A percentile compares a stretch with the other conserved stretches of the same genome.
phyloP scores from a whole-genome alignment of 2,797 vertebrate genomes.

The Hyperoplus lanceolatus region DNA sequence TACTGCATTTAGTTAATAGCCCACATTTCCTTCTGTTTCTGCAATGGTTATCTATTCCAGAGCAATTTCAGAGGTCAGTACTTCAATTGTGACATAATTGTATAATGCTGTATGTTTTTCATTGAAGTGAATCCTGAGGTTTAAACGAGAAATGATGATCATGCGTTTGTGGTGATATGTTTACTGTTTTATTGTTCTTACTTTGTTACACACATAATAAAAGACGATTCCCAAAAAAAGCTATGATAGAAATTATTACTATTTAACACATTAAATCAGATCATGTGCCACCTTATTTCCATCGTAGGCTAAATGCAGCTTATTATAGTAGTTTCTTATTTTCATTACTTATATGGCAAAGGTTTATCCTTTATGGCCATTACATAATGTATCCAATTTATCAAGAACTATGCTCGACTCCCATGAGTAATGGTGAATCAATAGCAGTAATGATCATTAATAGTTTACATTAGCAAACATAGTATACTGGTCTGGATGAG shows the following conservation, averaged over 20 bases:
- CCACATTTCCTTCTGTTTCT: neutral
- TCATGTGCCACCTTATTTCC: slow-evolving; percentile 29
- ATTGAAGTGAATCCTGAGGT: neutral
- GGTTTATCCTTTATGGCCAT: slow-evolving; percentile 46
- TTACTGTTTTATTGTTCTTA: neutral
- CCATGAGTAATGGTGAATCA: slow-evolving; percentile 78
- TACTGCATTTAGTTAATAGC: slow-evolving; percentile 1
- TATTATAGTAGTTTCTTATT: slow-evolving; percentile 50
- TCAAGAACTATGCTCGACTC: slow-evolving; percentile 38
- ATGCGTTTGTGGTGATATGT: neutral
- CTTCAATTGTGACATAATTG: neutral
- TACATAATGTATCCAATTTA: slow-evolving; percentile 68
- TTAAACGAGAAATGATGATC: neutral
- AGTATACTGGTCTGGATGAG: slow-evolving; percentile 63
- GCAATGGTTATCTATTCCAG: neutral
- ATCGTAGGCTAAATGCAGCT: slow-evolving; percentile 22
- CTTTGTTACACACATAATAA: neutral
- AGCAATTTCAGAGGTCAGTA: neutral
- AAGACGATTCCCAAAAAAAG: too few species aligned
- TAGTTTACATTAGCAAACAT: slow-evolving; percentile 70
- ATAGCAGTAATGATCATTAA: slow-evolving; percentile 79
- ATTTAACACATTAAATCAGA: slow-evolving; percentile 22
- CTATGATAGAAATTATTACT: slow-evolving; percentile 15
- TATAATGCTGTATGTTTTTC: neutral
- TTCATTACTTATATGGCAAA: slow-evolving; percentile 12